Percentiles rank a stretch among this genome's conserved stretches.
phyloP scores from a whole-genome alignment of 2,797 vertebrate species.

The Melanogrammus aeglefinus region DNA sequence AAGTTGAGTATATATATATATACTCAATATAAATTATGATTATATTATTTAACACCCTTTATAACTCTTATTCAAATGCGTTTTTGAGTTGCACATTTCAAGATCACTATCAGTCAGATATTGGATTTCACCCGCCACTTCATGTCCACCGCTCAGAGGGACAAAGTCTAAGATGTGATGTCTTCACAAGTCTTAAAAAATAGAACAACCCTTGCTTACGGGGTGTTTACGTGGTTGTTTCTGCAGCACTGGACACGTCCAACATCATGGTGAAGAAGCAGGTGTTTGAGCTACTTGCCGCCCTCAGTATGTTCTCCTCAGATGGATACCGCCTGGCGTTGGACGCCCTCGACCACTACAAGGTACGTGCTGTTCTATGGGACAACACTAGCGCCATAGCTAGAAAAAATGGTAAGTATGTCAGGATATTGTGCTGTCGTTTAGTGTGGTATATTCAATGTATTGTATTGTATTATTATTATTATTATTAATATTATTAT shows the following conservation, averaged over 20 bases:
- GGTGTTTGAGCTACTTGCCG: slow-evolving; percentile 94
- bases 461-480: not conserved
- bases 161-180: slow-evolving; percentile 54
- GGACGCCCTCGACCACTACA: slow-evolving; percentile 95
- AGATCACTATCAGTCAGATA: slow-evolving; percentile 11
- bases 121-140: slow-evolving; percentile 26
- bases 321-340: slow-evolving; percentile 86
- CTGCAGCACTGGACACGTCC: slow-evolving; percentile 90
- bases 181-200: slow-evolving; percentile 23
- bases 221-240: not conserved
- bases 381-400: not conserved
- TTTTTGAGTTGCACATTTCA: not conserved
- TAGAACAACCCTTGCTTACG: not conserved
- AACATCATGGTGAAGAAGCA: slow-evolving; percentile 99
- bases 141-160: slow-evolving; percentile 25
- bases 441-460: not conserved
- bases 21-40: not conserved
- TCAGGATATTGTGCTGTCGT: not conserved
- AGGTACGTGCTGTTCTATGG: slow-evolving; percentile 72
- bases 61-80: not conserved
- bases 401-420: no score
- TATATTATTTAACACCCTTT: not conserved
- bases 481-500: not conserved
- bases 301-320: slow-evolving; percentile 89
- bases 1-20: not conserved